These are phyloP conservation scores for Mimumesa dahlbomi DNA, from an alignment of 2,888 invertebrate genomes.

Conservation along the genomic window DNA sequence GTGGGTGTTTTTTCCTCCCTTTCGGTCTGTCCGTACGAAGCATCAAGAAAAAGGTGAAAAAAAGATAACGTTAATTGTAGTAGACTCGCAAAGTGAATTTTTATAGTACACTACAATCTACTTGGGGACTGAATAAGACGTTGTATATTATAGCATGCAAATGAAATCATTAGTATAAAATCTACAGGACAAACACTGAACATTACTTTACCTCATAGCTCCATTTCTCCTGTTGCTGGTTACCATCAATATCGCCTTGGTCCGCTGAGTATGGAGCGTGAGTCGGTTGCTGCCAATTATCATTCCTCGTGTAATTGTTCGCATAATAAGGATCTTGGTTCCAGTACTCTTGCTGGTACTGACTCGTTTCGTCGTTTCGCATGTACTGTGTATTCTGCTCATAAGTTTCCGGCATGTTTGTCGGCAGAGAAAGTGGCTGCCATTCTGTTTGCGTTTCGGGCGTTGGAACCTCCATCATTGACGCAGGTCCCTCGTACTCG, in stretches of 20 bases:
- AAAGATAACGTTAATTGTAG: constrained; percentile 47
- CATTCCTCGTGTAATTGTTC: constrained; percentile 64
- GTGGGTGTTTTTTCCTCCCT: constrained; percentile 74
- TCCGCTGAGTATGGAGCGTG: constrained; percentile 64
- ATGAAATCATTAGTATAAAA: too few species aligned
- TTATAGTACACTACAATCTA: background rate
- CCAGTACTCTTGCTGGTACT: constrained; percentile 69
- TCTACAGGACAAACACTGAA: background rate
- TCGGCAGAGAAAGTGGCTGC: constrained; percentile 72
- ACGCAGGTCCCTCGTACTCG: constrained; percentile 68
- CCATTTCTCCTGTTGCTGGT: constrained; percentile 75
- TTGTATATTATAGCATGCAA: too few species aligned
- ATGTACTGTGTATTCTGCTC: constrained; percentile 64
- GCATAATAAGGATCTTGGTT: constrained; percentile 71
- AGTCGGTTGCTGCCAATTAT: constrained; percentile 71
- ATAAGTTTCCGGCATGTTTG: constrained; percentile 67
- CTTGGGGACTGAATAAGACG: background rate
- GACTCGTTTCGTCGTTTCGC: constrained; percentile 59
- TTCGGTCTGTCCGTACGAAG: constrained; percentile 74
- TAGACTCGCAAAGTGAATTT: background rate
- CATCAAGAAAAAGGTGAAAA: constrained; percentile 72
- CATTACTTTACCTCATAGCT: constrained; percentile 76
- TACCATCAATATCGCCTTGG: constrained; percentile 70
- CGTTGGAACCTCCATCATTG: constrained; percentile 69
- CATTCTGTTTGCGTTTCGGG: constrained; percentile 69